These are phyloP conservation scores for Colletes latitarsis DNA, from an alignment of 1,140 invertebrate genomes.

Conservation along the genomic window DNA sequence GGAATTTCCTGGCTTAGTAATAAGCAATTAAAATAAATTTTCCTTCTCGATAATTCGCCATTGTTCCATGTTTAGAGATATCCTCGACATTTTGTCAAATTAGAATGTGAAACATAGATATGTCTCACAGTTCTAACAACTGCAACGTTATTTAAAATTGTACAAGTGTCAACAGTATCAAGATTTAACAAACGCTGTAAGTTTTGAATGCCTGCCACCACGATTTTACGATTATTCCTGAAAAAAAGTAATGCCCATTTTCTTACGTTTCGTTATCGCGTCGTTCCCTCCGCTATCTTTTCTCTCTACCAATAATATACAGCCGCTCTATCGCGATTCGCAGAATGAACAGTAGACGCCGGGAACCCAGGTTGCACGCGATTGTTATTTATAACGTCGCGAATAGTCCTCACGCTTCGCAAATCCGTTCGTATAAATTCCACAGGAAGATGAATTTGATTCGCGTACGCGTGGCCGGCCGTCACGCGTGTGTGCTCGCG, in stretches of 20 bases:
- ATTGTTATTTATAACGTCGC: constrained; percentile 55
- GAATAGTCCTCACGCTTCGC: constrained; percentile 42
- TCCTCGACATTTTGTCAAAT: too few relatives aligned
- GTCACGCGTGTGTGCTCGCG: constrained; percentile 11
- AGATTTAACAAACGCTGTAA: too few relatives aligned
- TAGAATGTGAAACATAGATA: too few relatives aligned
- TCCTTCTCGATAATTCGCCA: too few relatives aligned
- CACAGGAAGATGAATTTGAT: constrained; percentile 14
- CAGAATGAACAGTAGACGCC: constrained; percentile 32
- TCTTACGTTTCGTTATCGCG: constrained; percentile 25
- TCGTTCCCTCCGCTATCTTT: neutral
- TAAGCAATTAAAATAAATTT: too few relatives aligned
- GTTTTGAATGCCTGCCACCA: too few relatives aligned
- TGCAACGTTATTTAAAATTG: too few relatives aligned
- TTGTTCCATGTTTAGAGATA: too few relatives aligned
- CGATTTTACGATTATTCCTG: too few relatives aligned
- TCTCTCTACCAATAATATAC: constrained; percentile 4
- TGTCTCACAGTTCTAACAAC: too few relatives aligned
- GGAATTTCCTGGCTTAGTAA: too few relatives aligned
- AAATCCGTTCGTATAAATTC: constrained; percentile 44
- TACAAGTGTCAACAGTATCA: too few relatives aligned
- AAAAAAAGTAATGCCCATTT: neutral
- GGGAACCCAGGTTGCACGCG: constrained; percentile 29
- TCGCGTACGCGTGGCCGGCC: neutral
- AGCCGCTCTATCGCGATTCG: constrained; percentile 3